Evolutionary conservation across 2,797 vertebrate genomes (phyloP).

Genomic region (Harpagifer antarcticus): DNA sequence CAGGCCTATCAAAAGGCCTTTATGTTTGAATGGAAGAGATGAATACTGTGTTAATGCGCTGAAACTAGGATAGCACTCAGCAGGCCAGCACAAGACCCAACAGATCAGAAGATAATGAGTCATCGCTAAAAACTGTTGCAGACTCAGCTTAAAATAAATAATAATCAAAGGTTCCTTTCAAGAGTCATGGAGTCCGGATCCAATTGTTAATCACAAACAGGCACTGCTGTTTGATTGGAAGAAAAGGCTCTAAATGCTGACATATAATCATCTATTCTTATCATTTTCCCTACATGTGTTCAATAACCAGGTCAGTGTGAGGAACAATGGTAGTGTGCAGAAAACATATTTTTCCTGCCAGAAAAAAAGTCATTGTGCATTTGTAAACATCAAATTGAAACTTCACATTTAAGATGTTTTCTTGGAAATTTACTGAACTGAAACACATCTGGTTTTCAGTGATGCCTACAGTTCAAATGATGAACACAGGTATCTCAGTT

Average conservation of each 20-base stretch:
- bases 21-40: conserved; percentile 47
- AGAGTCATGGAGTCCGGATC: neutral
- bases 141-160: conserved; percentile 26
- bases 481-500: too few relatives aligned
- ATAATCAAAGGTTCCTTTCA: neutral
- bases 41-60: conserved; percentile 34
- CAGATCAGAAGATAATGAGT: conserved; percentile 53
- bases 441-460: neutral
- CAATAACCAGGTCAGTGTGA: neutral
- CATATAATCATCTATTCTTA: neutral
- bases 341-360: neutral
- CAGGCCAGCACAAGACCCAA: conserved; percentile 48
- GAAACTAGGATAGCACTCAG: conserved; percentile 42
- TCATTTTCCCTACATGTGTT: neutral
- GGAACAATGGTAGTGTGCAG: neutral
- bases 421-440: neutral
- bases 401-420: neutral
- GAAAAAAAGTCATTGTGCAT: too few relatives aligned
- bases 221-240: neutral
- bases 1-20: conserved; percentile 57
- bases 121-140: conserved; percentile 31
- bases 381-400: neutral
- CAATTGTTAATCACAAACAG: conserved; percentile 31
- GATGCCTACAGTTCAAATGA: too few relatives aligned
- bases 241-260: neutral